Conservation (phyloP, 2,113 vertebrate genomes). For the Pontoporia blainvillei region DNA sequence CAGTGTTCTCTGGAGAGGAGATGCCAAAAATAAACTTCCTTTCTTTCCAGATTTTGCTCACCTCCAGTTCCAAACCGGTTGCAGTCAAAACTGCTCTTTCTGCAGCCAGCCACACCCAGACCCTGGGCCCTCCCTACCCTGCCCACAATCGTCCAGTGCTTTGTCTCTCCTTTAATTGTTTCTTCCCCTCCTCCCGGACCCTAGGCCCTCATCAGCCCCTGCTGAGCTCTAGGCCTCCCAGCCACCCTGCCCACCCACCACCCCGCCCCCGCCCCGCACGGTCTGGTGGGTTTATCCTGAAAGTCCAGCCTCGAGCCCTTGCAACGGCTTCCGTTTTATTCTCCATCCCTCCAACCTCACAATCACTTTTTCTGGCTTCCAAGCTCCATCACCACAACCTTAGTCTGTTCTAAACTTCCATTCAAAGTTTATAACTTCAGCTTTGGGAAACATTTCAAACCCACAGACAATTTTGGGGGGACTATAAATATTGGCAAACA, state of each 20-base stretch:
- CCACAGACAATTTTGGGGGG: neutral
- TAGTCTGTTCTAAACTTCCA: neutral
- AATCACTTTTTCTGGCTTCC: neutral
- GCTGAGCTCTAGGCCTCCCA: no score
- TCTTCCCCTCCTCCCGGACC: neutral
- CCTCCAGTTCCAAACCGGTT: neutral
- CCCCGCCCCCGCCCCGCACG: accelerated
- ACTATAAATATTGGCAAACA: neutral
- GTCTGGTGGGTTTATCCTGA: neutral
- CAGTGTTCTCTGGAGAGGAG: neutral
- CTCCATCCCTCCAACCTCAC: neutral
- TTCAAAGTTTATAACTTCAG: neutral
- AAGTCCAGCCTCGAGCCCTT: neutral
- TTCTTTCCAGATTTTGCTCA: neutral
- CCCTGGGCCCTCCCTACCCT: neutral
- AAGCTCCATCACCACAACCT: neutral
- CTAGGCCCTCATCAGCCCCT: neutral
- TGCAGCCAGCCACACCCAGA: neutral
- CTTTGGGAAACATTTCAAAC: neutral
- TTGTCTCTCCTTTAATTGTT: neutral
- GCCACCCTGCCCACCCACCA: no score
- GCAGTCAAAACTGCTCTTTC: neutral
- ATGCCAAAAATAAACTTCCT: neutral
- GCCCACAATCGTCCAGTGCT: neutral
- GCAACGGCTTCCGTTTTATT: neutral